Percentiles rank a stretch among this genome's conserved stretches.
These are phyloP conservation scores for Syngnathus rostellatus DNA, from an alignment of 2,797 vertebrate genomes.

Conservation along the genomic window DNA sequence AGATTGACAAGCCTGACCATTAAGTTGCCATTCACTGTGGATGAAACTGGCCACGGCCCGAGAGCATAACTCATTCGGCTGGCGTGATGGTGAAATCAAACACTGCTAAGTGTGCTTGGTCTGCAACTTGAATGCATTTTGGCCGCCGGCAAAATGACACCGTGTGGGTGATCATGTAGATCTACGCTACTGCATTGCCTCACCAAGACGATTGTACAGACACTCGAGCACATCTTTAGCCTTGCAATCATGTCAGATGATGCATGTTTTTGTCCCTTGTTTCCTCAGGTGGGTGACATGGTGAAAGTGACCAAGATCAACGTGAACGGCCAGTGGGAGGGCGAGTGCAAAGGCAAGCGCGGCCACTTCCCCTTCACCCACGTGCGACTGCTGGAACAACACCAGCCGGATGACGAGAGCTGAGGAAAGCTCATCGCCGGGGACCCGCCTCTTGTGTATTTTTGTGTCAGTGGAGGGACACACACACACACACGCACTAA, in stretches of 20 bases:
- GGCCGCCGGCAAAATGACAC: background rate
- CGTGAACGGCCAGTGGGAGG: slow-evolving; percentile 97
- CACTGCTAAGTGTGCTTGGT: background rate
- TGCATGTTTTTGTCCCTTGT: background rate
- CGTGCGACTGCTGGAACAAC: slow-evolving; percentile 95
- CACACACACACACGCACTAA: background rate
- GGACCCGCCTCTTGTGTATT: background rate
- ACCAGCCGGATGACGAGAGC: slow-evolving; percentile 94
- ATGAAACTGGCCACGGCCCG: no score
- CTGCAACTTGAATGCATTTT: background rate
- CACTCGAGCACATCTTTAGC: background rate
- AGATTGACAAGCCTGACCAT: background rate
- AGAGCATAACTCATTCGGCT: background rate
- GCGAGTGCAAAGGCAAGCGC: slow-evolving; percentile 91
- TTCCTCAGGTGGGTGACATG: slow-evolving; percentile 87
- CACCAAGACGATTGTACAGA: background rate
- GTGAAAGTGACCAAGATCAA: slow-evolving; percentile 99
- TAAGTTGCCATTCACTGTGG: background rate
- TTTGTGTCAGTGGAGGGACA: background rate
- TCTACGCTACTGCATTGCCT: background rate
- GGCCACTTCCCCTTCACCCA: slow-evolving; percentile 99
- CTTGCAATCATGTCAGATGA: background rate
- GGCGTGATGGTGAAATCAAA: background rate
- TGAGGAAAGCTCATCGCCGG: slow-evolving; percentile 65
- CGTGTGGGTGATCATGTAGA: background rate